Conservation (phyloP, 1,140 invertebrate genomes). For the Penaeus japonicus region DNA sequence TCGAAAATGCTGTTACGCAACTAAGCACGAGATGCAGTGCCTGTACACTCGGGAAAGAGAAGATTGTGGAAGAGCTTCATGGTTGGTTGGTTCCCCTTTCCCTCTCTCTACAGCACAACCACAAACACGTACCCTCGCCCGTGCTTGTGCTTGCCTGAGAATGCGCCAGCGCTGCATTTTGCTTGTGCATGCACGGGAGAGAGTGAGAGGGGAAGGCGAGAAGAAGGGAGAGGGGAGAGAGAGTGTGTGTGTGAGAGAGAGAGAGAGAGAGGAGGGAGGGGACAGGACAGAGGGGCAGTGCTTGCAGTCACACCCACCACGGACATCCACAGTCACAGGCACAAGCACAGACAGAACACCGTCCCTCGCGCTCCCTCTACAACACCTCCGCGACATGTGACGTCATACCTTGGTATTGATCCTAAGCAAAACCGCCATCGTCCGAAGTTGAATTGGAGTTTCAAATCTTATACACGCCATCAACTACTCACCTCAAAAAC, state of each 20-base stretch:
- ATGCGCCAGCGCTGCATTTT: slow-evolving; percentile 49
- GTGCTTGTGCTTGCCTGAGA: background rate
- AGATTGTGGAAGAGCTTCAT: background rate
- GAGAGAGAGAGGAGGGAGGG: background rate
- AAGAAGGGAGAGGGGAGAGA: background rate
- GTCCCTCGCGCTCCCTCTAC: background rate
- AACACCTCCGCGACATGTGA: slow-evolving; percentile 14
- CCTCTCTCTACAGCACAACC: background rate
- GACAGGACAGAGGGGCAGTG: slow-evolving; percentile 18
- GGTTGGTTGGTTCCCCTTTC: background rate
- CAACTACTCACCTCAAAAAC: slow-evolving; percentile 43
- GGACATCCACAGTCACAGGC: slow-evolving; percentile 34
- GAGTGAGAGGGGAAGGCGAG: background rate
- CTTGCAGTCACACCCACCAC: slow-evolving; percentile 46
- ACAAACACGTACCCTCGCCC: slow-evolving; percentile 15
- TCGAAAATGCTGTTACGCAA: too few species aligned
- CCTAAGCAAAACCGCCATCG: slow-evolving; percentile 40
- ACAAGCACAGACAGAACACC: slow-evolving; percentile 23
- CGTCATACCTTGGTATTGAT: slow-evolving; percentile 43
- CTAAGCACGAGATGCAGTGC: too few species aligned
- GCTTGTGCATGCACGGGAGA: slow-evolving; percentile 45
- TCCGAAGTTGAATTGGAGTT: slow-evolving; percentile 34
- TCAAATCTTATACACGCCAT: slow-evolving; percentile 34
- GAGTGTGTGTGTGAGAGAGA: slow-evolving; percentile 23
- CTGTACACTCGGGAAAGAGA: background rate